Evolutionary conservation across 2,113 vertebrate species (phyloP), one percentile per base, ranked within the genome.

Genomic region (Cairina moschata): DNA sequence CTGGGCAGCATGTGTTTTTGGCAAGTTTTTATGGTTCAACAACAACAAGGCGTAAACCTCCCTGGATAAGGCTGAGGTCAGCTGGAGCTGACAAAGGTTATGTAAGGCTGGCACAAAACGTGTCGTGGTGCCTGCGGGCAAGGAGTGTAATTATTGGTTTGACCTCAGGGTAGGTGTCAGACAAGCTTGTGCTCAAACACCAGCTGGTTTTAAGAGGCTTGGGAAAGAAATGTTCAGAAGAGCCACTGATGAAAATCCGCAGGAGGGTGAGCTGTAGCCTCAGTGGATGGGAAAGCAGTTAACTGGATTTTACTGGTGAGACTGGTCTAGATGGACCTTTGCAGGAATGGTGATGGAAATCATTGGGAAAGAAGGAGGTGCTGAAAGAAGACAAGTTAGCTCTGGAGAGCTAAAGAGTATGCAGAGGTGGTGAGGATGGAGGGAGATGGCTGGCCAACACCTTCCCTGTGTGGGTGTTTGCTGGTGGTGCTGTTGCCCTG

Each of bases 101-200:
- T 67, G 6, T 75, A 75, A 65, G 83, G 25, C 32, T 73, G 77
- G 66, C 90, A 48, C 23, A 48, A 82, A 71, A 38, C 65, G 60
- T 93, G 60, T 46, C 28, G 82, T 18, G 23, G 91, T 0, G 0
- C 56, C 52, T 58, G 56, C 44, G 42, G 48, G 60, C 80, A 82
- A 65, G 80, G 69, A 86, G 58, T 15, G 54, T 68, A 89, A 84
- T 78, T 84, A 92, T 58, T 86, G 84, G 16, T 67, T 65, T 92
- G 91, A 84, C 81, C 69, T 82, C 3, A 0, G 60, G 69, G 48
- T 28, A 76, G 44, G 77, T 75, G 89, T 86, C 80, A 92, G 93
- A 83, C 71, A 73, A 83, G 59, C 68, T 74, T 0, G 1, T 13
- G 15, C 68, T 77, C 8, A 2, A 92, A 16, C 11, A 17, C 8